Evolutionary conservation across 2,113 vertebrate genomes (phyloP).

Genomic region (Pomatostomus ruficeps): DNA sequence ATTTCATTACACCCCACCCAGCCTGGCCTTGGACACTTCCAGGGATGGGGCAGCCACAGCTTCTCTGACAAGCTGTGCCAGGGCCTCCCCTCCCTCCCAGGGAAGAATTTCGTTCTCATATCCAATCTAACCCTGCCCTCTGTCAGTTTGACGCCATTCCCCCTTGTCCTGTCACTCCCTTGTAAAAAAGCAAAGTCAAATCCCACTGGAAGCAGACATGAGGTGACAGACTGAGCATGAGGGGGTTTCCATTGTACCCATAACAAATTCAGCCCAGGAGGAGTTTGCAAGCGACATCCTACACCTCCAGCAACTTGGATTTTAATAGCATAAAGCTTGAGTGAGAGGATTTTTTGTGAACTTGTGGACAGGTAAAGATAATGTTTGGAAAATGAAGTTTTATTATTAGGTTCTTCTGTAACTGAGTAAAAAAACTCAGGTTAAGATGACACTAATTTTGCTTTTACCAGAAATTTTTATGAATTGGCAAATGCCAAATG

Average conservation of each 20-base stretch:
- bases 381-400: background rate
- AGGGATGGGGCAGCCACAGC: background rate
- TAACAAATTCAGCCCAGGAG: fast-evolving
- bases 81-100: background rate
- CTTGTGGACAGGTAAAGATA: background rate
- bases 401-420: background rate
- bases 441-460: background rate
- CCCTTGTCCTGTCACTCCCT: background rate
- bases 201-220: background rate
- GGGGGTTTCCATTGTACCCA: fast-evolving
- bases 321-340: background rate
- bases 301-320: background rate
- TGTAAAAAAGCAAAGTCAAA: background rate
- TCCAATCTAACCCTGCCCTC: background rate
- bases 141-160: background rate
- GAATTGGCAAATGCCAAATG: background rate
- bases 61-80: background rate
- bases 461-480: background rate
- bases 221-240: background rate
- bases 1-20: background rate
- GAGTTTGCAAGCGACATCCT: background rate
- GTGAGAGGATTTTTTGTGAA: background rate
- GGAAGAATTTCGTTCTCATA: background rate
- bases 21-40: background rate
- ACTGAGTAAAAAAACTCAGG: background rate